A percentile compares a stretch with the other conserved stretches of the same genome.
Evolutionary conservation across 1,140 invertebrate species (phyloP).

Genomic region (Metopolophium dirhodum): DNA sequence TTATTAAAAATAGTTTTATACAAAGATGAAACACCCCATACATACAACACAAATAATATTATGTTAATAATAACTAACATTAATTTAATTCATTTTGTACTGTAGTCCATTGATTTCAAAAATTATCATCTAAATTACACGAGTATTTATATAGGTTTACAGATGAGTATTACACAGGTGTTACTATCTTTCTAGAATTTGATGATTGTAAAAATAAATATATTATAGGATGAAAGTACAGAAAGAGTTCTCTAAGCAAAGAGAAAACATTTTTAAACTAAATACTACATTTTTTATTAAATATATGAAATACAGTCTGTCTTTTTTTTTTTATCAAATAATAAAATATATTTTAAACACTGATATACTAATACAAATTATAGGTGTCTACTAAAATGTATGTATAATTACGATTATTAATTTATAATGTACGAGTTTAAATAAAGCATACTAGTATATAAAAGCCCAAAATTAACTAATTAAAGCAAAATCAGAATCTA

Average conservation of each 20-base stretch:
- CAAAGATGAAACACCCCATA: neutral
- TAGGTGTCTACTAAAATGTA: neutral
- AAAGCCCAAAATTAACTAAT: conserved; percentile 25
- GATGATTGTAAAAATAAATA: neutral
- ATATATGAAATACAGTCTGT: conserved; percentile 27
- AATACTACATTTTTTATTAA: conserved; percentile 12
- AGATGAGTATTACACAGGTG: too few relatives aligned
- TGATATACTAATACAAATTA: conserved; percentile 1
- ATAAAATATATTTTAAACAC: conserved; percentile 23
- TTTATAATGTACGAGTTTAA: neutral
- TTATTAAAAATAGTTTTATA: neutral
- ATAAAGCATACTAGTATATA: conserved; percentile 16
- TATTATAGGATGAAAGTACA: neutral
- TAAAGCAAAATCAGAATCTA: conserved; percentile 22
- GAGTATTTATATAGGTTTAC: neutral
- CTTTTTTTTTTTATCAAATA: neutral
- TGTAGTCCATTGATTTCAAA: neutral
- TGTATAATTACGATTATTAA: neutral
- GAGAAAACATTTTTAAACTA: conserved; percentile 11
- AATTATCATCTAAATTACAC: neutral
- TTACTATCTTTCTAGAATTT: neutral
- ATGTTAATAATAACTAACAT: neutral
- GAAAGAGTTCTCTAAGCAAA: neutral
- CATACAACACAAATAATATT: neutral
- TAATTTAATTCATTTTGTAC: neutral